Evolutionary conservation across 2,888 invertebrate species (phyloP), one percentile per base, ranked within the genome.

Genomic region (Congeria kusceri): DNA sequence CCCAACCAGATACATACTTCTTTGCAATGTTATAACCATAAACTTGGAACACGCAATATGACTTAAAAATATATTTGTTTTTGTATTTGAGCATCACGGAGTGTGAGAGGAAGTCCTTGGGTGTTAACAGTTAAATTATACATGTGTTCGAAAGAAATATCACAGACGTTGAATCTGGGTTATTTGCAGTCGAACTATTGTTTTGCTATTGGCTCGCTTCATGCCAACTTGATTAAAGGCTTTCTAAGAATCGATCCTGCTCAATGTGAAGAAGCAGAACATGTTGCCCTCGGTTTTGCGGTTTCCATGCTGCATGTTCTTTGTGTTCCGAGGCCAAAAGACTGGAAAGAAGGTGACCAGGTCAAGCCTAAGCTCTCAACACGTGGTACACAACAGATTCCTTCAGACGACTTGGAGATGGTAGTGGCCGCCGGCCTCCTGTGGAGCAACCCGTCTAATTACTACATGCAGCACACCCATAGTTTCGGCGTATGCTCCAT

Each of bases 261-360:
- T 44, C 53, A 68, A 69, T 68, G 77, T 32, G 91, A 93, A 71
- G 92, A 94, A n/a, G 93, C 93, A 1, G 94, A 94, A 87, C 93
- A 93, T n/a, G n/a, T n/a, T n/a, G n/a, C n/a, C n/a, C n/a, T n/a
- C 66, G 93, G 94, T 5, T 94, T 94, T 88, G 91, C 93, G 62
- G 93, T 94, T 13, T 91, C 94, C 23, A 90, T 94, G 11, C 90
- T 94, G 20, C 94, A 94, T 80, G 94, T 94, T 11, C 90, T 94
- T n/a, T 94, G 94, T 84, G 94, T 94, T 85, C 94, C 94, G 0
- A 92, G 94, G 61, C n/a, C 68, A 76, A 3, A 66, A 1, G 69
- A 46, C 23, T 82, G 82, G 82, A 84, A 66, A 18, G 63, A 62
- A 18, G 73, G 83, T 3, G 58, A 61, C n/a, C 73, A 62, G 56